Conservation (phyloP, 2,797 vertebrate species). For the Periophthalmus magnuspinnatus region DNA sequence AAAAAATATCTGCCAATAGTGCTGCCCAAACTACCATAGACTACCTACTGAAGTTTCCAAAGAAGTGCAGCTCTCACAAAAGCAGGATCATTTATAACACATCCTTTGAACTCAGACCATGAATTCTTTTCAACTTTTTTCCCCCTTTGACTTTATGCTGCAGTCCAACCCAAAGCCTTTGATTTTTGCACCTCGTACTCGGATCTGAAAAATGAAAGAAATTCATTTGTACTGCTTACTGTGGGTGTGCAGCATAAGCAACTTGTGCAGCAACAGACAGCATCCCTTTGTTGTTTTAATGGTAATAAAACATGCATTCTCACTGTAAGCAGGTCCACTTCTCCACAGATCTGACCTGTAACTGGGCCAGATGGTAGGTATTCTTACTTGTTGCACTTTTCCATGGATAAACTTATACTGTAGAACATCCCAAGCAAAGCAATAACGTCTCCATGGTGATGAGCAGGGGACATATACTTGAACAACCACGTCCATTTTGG, state of each 20-base stretch:
- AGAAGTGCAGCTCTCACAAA: slow-evolving; percentile 21
- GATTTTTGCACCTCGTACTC: slow-evolving; percentile 39
- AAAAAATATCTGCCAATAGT: background rate
- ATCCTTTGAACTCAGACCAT: slow-evolving; percentile 51
- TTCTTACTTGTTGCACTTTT: no score
- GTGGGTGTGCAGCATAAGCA: background rate
- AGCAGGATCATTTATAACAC: slow-evolving; percentile 14
- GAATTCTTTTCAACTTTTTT: slow-evolving; percentile 49
- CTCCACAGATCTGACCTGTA: no score
- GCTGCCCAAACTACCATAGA: slow-evolving; percentile 9
- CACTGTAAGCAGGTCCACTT: no score
- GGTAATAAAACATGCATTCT: no score
- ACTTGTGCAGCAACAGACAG: background rate
- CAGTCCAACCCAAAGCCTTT: slow-evolving; percentile 32
- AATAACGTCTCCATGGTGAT: no score
- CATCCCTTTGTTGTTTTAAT: background rate
- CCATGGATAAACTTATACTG: no score
- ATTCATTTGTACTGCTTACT: slow-evolving; percentile 32
- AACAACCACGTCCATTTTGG: no score
- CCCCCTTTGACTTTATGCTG: slow-evolving; percentile 6
- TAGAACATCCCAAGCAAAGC: no score
- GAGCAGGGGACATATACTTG: no score
- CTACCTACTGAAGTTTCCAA: slow-evolving; percentile 20
- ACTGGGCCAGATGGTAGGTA: no score
- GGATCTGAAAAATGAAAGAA: slow-evolving; percentile 34